Conservation (phyloP, 2,888 invertebrate species). For the Sarcophaga variegata region DNA sequence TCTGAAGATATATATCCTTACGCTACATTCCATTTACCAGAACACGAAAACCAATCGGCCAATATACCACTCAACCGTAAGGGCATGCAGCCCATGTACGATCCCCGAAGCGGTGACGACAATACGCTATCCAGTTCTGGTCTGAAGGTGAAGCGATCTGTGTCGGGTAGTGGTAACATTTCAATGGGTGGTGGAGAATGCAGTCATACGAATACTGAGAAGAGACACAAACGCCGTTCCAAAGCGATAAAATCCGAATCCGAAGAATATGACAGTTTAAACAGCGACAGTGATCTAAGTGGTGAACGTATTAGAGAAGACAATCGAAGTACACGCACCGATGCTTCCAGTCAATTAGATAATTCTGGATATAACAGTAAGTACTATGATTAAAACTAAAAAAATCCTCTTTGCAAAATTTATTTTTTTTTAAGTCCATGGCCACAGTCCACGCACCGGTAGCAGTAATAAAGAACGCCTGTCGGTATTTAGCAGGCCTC, state of each 20-base stretch:
- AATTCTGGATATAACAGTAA: constrained; percentile 80
- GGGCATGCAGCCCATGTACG: constrained; percentile 76
- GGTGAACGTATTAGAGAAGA: constrained; percentile 82
- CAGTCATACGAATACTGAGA: constrained; percentile 76
- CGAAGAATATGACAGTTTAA: constrained; percentile 84
- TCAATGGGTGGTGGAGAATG: constrained; percentile 71
- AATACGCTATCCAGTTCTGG: constrained; percentile 74
- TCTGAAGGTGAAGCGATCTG: constrained; percentile 75
- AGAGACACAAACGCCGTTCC: constrained; percentile 82
- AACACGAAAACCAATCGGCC: constrained; percentile 83
- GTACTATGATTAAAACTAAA: constrained; percentile 43
- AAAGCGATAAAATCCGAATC: constrained; percentile 84
- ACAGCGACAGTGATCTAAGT: constrained; percentile 83
- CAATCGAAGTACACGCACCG: constrained; percentile 81
- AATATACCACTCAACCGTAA: constrained; percentile 81
- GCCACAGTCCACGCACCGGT: constrained; percentile 79
- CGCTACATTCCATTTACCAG: constrained; percentile 84
- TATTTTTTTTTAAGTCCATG: constrained; percentile 72
- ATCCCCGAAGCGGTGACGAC: constrained; percentile 76
- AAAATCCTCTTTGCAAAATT: not conserved
- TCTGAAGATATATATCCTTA: constrained; percentile 85
- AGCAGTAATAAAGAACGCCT: constrained; percentile 82
- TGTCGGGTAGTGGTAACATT: constrained; percentile 72
- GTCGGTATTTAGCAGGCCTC: constrained; percentile 83
- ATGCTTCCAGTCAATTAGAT: constrained; percentile 83